Conservation (phyloP, 1,140 invertebrate species). For the Drosophila asahinai region DNA sequence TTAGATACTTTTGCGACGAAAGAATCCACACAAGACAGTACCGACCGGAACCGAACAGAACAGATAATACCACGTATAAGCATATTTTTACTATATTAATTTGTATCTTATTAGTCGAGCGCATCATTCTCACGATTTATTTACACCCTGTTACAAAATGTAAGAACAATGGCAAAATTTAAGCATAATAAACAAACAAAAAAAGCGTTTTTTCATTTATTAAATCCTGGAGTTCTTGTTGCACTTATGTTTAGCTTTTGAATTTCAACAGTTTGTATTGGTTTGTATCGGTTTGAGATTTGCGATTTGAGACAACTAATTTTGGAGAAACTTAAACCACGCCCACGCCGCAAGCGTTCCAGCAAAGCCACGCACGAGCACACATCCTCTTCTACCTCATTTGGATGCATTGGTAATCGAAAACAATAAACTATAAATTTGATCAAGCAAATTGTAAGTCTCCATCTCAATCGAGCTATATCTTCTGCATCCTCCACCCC, state of each 20-base stretch:
- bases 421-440: conserved; percentile 62
- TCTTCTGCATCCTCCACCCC: conserved; percentile 2
- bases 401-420: conserved; percentile 78
- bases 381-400: conserved; percentile 70
- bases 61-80: conserved; percentile 52
- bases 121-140: conserved; percentile 81
- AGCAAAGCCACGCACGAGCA: conserved; percentile 66
- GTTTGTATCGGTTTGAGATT: conserved; percentile 30
- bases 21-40: conserved; percentile 8
- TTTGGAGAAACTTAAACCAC: conserved; percentile 64
- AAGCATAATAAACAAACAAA: conserved; percentile 56
- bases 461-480: conserved; percentile 62
- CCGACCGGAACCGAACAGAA: conserved; percentile 18
- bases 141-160: conserved; percentile 81
- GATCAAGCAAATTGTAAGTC: conserved; percentile 77
- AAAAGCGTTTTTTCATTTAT: conserved; percentile 77
- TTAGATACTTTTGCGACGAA: conserved; percentile 71
- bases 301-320: conserved; percentile 26
- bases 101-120: conserved; percentile 71
- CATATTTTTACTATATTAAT: conserved; percentile 66
- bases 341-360: conserved; percentile 66
- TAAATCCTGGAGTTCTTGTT: conserved; percentile 49
- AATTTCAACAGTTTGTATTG: conserved; percentile 46
- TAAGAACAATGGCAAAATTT: conserved; percentile 75
- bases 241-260: conserved; percentile 59